Base-by-base conservation (phyloP, 2,888 invertebrate species). In the Athalia circularis region DNA sequence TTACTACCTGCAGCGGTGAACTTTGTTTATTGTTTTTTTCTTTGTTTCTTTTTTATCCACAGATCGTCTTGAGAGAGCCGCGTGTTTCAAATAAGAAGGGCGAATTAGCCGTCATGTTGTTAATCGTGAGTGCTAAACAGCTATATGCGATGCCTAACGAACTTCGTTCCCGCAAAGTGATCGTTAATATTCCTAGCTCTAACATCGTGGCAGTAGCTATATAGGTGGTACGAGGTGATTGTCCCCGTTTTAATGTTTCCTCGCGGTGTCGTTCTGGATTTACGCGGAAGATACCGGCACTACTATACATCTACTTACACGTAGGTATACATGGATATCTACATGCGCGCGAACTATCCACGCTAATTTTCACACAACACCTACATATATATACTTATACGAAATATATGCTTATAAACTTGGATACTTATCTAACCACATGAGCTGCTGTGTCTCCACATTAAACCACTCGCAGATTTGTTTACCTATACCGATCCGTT, bases 241-340 rank as follows among this genome's bases (percentile, higher is more conserved):
- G 72, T 72, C 72, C 72, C 72, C 72, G 72, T 72, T 72, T 72
- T 72, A 59, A 72, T 72, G 57, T 72, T 59, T 57, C 70, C 57
- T 45, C 68, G 57, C 52, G 50, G 68, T 64, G 43, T 72, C 57
- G 70, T 72, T 57, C 57, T 59, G 59, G 47, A 72, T 57, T 57
- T 72, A 59, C 47, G 57, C 13, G 15, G 15, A 47, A 45, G 50
- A 43, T 59, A 54, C 47, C 59, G 59, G 65, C 47, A 15, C 29
- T 29, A 29, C 29, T 29, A 29, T 29, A 29, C 2, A 29, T 29
- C 29, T 29, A 29, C 29, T 29, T 29, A 29, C 29, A 29, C 29
- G 29, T 29, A 65, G 70, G 54, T 48, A 52, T 64, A 48, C n/a
- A 48, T 1, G n/a, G 43, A 11, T n/a, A 54, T 29, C 54, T 50